phyloP scores from a whole-genome alignment of 2,797 vertebrate species.

The Cynopterus sphinx region DNA sequence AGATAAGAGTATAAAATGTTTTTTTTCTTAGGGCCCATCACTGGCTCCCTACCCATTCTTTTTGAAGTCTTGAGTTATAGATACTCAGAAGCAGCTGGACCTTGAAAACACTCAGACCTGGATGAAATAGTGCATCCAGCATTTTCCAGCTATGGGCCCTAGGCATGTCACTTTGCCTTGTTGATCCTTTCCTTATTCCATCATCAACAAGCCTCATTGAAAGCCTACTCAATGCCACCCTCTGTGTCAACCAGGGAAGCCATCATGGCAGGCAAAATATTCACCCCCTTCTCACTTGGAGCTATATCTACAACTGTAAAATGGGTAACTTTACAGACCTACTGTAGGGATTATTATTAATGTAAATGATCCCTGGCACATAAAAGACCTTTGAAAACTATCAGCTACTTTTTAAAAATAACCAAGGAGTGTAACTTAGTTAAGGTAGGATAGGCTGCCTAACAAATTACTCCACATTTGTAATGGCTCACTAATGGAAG shows the following conservation, averaged over 20 bases:
- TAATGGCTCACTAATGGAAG: not conserved
- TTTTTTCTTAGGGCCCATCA: not conserved
- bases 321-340: not conserved
- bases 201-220: not conserved
- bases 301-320: not conserved
- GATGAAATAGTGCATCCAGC: not conserved
- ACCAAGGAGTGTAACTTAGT: not conserved
- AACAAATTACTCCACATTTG: slow-evolving; percentile 10
- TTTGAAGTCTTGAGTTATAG: slow-evolving; percentile 3
- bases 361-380: not conserved
- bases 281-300: not conserved
- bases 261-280: not conserved
- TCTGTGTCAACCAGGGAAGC: not conserved
- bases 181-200: not conserved
- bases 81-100: slow-evolving; percentile 18
- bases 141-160: not conserved
- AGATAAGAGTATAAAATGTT: not conserved
- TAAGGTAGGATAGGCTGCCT: not conserved
- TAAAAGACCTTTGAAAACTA: slow-evolving; percentile 47
- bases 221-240: not conserved
- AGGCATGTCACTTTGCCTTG: not conserved
- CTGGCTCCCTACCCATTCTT: not conserved
- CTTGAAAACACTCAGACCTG: not conserved
- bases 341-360: not conserved
- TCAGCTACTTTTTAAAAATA: not conserved